Evolutionary conservation across 2,113 vertebrate species (phyloP).

Genomic region (Nematolebias whitei): DNA sequence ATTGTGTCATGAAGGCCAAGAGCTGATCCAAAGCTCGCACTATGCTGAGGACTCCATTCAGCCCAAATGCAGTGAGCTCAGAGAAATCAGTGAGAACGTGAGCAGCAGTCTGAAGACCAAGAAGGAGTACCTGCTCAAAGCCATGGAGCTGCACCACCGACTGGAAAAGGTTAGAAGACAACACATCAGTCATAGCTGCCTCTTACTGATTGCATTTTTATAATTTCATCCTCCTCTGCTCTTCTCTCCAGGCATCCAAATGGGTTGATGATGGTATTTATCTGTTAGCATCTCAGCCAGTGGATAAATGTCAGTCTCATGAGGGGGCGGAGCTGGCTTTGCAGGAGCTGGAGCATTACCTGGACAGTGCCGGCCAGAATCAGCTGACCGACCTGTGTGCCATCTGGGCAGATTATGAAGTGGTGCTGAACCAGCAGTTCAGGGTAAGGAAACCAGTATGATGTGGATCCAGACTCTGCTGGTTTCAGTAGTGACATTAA

Average conservation of each 20-base stretch:
- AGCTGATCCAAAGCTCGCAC: slow-evolving; percentile 87
- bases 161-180: slow-evolving; percentile 86
- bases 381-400: slow-evolving; percentile 83
- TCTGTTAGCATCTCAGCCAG: slow-evolving; percentile 91
- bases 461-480: background rate
- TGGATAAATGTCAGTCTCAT: slow-evolving; percentile 97
- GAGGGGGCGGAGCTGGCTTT: slow-evolving; percentile 95
- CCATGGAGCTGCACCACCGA: slow-evolving; percentile 87
- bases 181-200: background rate
- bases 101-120: slow-evolving; percentile 65
- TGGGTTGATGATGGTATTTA: slow-evolving; percentile 97
- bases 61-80: slow-evolving; percentile 92
- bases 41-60: slow-evolving; percentile 94
- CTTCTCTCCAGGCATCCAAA: slow-evolving; percentile 82
- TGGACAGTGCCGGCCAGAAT: slow-evolving; percentile 84
- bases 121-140: slow-evolving; percentile 84
- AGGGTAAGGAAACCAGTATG: slow-evolving; percentile 75
- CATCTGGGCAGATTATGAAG: slow-evolving; percentile 86
- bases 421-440: slow-evolving; percentile 87
- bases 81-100: slow-evolving; percentile 78
- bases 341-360: slow-evolving; percentile 91
- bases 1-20: slow-evolving; percentile 83
- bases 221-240: background rate
- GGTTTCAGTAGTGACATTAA: background rate
- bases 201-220: background rate